A percentile compares a stretch with the other conserved stretches of the same genome.
Conservation (phyloP, 2,888 invertebrate species). For the Lasius platythorax region DNA sequence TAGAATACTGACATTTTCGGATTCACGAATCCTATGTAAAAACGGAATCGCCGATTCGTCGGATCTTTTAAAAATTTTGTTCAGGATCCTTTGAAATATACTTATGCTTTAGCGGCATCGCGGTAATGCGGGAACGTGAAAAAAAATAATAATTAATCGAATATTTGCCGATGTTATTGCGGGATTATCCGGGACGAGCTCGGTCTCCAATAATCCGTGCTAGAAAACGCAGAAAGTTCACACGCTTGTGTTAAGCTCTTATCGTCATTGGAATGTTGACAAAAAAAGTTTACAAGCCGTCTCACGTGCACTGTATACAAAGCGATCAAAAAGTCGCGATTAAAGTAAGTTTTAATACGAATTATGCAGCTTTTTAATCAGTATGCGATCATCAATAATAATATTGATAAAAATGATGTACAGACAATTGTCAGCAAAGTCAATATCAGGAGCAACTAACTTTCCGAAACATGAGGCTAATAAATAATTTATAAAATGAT, state of each 20-base stretch:
- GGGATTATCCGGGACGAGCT: conserved; percentile 65
- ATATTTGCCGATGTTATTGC: conserved; percentile 65
- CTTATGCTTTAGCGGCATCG: conserved; percentile 25
- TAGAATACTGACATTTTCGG: conserved; percentile 18
- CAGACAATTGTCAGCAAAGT: background rate
- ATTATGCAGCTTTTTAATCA: background rate
- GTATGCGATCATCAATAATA: background rate
- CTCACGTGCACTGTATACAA: background rate
- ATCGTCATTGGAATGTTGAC: conserved; percentile 38
- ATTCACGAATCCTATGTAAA: conserved; percentile 26
- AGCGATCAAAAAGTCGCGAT: conserved; percentile 26
- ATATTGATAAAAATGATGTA: background rate
- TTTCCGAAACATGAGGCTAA: background rate
- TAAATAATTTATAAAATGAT: background rate
- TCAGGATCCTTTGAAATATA: conserved; percentile 1
- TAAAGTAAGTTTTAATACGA: background rate
- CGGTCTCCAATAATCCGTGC: conserved; percentile 62
- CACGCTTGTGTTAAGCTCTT: conserved; percentile 50
- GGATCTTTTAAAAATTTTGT: conserved; percentile 3
- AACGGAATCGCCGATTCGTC: conserved; percentile 24
- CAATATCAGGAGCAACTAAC: background rate
- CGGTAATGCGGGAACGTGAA: conserved; percentile 23
- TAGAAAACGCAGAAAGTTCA: conserved; percentile 58
- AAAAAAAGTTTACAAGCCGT: conserved; percentile 51
- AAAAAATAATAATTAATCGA: conserved; percentile 62